Base-by-base conservation (phyloP, 2,888 invertebrate species). In the Electrophaes corylata region DNA sequence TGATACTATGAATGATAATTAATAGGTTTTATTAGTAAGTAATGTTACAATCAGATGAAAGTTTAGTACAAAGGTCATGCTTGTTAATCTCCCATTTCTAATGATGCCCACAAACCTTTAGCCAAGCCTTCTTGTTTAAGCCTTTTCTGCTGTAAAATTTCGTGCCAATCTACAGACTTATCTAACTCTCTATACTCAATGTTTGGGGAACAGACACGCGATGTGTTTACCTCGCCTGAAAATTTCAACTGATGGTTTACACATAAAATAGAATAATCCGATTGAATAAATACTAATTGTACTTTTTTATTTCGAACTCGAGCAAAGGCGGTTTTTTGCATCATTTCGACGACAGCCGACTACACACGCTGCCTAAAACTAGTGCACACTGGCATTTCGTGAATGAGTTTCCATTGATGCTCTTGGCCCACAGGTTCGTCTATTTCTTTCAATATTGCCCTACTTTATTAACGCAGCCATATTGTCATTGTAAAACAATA, bases 81-180 rank as follows among this genome's bases (percentile, higher is more conserved):
- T 26, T 20, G 51, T 55, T 53, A 31, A 20, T 45, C 11, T 33
- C 57, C 61, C 51, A 49, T 58, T 26, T 57, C 47, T 55, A 54
- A 45, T 40, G 40, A 64, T 60, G 60, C 89, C 89, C 88, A 91
- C 91, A 73, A 89, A 91, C 90, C 91, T 91, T 85, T 83, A 84
- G 78, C 83, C 69, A 88, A 83, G 81, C 84, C 67, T 66, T 84
- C 77, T 67, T 78, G 79, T 72, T 77, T 79, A 70, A 73, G 70
- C 67, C 63, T 75, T 76, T 84, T 87, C 76, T 86, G 83, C 55
- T 77, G 83, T 72, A 90, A 78, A 43, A 91, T 79, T 55, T 89
- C 88, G 64, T 77, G 81, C 91, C 91, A 91, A 85, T 91, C 88
- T 88, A 91, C 87, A 59, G 91, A 91, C 68, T 84, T 88, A 88